Evolutionary conservation across 2,797 vertebrate species (phyloP), one percentile per base, ranked within the genome.

Genomic region (Garrulus glandarius): DNA sequence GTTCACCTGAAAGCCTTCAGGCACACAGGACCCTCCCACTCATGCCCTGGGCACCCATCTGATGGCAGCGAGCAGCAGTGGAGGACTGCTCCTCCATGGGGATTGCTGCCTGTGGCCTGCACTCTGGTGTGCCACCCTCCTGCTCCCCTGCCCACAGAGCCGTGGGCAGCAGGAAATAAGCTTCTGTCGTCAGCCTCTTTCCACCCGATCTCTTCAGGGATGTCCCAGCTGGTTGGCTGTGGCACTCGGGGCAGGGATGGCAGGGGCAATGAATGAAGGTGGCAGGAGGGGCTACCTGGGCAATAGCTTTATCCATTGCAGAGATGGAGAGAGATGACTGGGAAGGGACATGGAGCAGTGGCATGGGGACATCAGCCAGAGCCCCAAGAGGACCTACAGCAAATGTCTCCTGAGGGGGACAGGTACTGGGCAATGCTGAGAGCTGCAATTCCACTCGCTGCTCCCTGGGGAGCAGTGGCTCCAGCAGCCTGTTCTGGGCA

Each of bases 61-160:
- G 53, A 37, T 0, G 20, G 44, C 72, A 86, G 52, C 0, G 1
- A 71, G 88, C 2, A 4, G 71, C 3, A 1, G 21, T 3, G 63
- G 5, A 8, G 36, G 27, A 49, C 1, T n/a, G 52, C 29, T 47
- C 5, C 52, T 1, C 32, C 2, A 0, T 4, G 22, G 32, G 27
- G 16, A 74, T 2, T 24, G 22, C 37, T 36, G 46, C 32, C 43
- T 0, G 0, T 21, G 67, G 18, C 41, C 56, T 2, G 2, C 0
- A 5, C 27, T 36, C 36, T 29, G 32, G 5, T 2, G 9, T 29
- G 56, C 44, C 68, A 15, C 6, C 26, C 22, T 80, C 53, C 37
- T 24, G 34, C 57, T 36, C 7, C 55, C 27, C 41, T 27, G 30
- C 50, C 57, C 14, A 1, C 1, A 5, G 17, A 64, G 41, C 13